Conservation (phyloP, 2,888 invertebrate species). For the Uropetala carovei region DNA sequence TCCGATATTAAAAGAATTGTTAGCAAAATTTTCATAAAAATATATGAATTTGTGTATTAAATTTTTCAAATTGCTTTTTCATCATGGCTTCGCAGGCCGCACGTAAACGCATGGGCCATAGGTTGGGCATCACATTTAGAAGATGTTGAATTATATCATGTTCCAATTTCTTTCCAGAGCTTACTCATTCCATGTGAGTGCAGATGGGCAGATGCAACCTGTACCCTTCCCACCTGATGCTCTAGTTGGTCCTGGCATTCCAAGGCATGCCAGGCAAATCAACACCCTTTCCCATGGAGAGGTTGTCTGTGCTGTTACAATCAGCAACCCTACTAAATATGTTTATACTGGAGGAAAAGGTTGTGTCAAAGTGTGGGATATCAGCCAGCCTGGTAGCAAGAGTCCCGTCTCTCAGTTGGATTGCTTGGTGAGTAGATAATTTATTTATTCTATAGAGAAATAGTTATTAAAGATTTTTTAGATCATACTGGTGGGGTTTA, state of each 20-base stretch:
- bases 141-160: neutral
- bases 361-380: constrained; percentile 98
- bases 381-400: constrained; percentile 90
- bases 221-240: constrained; percentile 97
- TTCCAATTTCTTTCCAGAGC: constrained; percentile 81
- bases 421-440: constrained; percentile 85
- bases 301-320: constrained; percentile 97
- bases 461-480: no score
- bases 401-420: constrained; percentile 94
- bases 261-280: constrained; percentile 93
- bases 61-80: no score
- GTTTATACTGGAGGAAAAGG: constrained; percentile 98
- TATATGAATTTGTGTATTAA: no score
- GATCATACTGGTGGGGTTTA: no score
- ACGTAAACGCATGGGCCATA: no score
- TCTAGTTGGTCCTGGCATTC: constrained; percentile 94
- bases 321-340: constrained; percentile 94
- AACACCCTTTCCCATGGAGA: constrained; percentile 96
- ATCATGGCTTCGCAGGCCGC: no score
- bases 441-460: no score
- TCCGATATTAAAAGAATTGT: no score
- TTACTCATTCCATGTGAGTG: constrained; percentile 95
- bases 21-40: no score
- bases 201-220: constrained; percentile 92
- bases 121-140: no score